Percentiles rank a stretch among this genome's conserved stretches.
phyloP scores from a whole-genome alignment of 1,140 invertebrate species.

The Drosophila ercepeae region DNA sequence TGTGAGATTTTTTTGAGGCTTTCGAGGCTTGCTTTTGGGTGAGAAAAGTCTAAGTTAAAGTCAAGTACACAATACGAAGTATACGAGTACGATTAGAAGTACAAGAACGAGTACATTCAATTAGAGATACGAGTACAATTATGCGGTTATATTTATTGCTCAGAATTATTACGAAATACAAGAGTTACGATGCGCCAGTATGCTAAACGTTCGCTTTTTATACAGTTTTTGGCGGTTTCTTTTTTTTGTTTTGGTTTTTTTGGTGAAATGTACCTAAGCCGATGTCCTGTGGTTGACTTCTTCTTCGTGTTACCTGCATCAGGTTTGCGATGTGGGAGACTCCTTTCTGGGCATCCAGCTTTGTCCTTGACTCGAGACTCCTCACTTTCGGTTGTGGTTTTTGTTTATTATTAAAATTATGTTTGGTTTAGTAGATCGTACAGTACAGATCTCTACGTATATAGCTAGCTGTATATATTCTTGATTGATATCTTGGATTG shows the following conservation, averaged over 20 bases:
- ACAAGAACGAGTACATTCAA: slow-evolving; percentile 56
- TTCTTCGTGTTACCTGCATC: slow-evolving; percentile 34
- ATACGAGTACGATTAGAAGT: slow-evolving; percentile 61
- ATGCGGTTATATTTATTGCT: slow-evolving; percentile 61
- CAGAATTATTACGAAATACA: slow-evolving; percentile 75
- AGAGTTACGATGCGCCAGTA: slow-evolving; percentile 75
- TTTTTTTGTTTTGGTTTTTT: slow-evolving; percentile 30
- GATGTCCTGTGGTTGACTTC: slow-evolving; percentile 39
- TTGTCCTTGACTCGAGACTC: slow-evolving; percentile 26
- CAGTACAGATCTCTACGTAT: slow-evolving; percentile 25
- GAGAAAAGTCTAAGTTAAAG: slow-evolving; percentile 68
- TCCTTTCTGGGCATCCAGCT: slow-evolving; percentile 18
- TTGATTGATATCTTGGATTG: slow-evolving; percentile 29
- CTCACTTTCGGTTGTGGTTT: slow-evolving; percentile 38
- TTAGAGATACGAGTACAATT: slow-evolving; percentile 49
- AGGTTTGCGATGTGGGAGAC: slow-evolving; percentile 7
- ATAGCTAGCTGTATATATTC: slow-evolving; percentile 37
- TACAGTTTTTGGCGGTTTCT: slow-evolving; percentile 56
- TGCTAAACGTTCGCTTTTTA: slow-evolving; percentile 61
- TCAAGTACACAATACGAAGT: slow-evolving; percentile 62
- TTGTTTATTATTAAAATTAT: slow-evolving; percentile 56
- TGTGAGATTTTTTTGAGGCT: slow-evolving; percentile 40
- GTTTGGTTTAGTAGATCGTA: slow-evolving; percentile 45
- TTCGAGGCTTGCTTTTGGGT: slow-evolving; percentile 55
- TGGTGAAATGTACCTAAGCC: slow-evolving; percentile 65